These are phyloP conservation scores for Cephus spinipes DNA, from an alignment of 2,888 invertebrate genomes.

Conservation along the genomic window DNA sequence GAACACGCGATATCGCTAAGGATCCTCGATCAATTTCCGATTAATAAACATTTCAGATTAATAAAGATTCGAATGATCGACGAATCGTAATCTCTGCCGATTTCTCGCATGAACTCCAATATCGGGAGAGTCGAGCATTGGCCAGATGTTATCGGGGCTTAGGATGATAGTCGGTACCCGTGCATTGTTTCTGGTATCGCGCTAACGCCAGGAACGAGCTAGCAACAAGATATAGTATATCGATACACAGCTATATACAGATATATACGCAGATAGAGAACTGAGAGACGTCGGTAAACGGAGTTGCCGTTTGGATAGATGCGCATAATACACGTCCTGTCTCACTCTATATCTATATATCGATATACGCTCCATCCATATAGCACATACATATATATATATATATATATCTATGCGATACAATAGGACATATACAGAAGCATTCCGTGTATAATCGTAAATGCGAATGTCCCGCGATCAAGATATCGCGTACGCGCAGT, in stretches of 20 bases:
- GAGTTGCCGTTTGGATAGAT: neutral
- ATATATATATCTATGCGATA: constrained; percentile 23
- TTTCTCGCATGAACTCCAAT: neutral
- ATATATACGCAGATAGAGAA: neutral
- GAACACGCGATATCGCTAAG: neutral
- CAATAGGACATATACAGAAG: constrained; percentile 29
- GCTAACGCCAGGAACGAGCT: constrained; percentile 29
- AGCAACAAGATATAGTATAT: neutral
- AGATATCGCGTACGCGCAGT: constrained; percentile 39
- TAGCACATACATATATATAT: neutral
- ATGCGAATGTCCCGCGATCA: constrained; percentile 27
- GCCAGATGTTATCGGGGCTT: constrained; percentile 40
- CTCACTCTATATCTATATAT: neutral
- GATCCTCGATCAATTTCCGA: neutral
- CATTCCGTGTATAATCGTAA: neutral
- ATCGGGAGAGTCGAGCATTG: constrained; percentile 36
- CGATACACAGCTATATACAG: neutral
- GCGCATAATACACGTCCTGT: neutral
- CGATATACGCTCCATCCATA: neutral
- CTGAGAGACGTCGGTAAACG: neutral
- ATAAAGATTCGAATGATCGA: neutral
- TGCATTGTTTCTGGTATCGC: constrained; percentile 50
- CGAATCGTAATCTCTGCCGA: neutral
- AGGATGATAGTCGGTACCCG: constrained; percentile 42
- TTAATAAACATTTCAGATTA: neutral